Conservation (phyloP, 1,140 invertebrate species). For the Sycophaga agraensis region DNA sequence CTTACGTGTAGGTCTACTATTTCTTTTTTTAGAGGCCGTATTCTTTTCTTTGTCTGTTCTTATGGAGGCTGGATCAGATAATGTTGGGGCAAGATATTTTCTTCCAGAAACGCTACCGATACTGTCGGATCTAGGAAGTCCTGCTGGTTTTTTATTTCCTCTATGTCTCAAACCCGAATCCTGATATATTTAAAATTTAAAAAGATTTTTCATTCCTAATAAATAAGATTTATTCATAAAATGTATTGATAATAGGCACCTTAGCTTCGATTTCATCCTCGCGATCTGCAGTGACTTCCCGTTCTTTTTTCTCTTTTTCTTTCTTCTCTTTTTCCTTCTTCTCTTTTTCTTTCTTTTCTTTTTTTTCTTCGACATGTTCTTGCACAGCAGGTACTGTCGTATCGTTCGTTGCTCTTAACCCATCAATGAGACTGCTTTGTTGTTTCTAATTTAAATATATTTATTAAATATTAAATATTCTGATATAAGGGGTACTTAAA, state of each 20-base stretch:
- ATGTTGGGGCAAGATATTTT: conserved; percentile 84
- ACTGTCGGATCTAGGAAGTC: conserved; percentile 72
- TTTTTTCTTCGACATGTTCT: conserved; percentile 66
- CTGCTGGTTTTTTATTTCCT: conserved; percentile 57
- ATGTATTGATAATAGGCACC: conserved; percentile 39
- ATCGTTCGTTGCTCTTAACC: conserved; percentile 88
- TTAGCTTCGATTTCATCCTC: conserved; percentile 61
- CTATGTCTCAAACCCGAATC: conserved; percentile 41
- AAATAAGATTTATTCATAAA: too few species aligned
- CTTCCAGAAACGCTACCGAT: conserved; percentile 77
- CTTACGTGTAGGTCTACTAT: conserved; percentile 64
- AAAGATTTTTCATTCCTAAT: not conserved
- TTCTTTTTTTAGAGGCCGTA: conserved; percentile 65
- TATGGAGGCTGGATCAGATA: conserved; percentile 78
- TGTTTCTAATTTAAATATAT: conserved; percentile 70
- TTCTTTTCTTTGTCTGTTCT: conserved; percentile 73
- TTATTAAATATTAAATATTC: too few species aligned
- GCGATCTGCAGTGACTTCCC: conserved; percentile 59
- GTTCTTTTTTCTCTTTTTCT: conserved; percentile 66
- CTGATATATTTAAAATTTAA: conserved; percentile 23
- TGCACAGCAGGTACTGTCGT: conserved; percentile 54
- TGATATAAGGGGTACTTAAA: too few species aligned
- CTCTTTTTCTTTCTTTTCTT: conserved; percentile 66
- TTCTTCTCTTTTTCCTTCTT: too few species aligned
- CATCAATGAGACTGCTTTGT: conserved; percentile 88